Evolutionary conservation across 2,113 vertebrate species (phyloP).

Genomic region (Vireo altiloquus): DNA sequence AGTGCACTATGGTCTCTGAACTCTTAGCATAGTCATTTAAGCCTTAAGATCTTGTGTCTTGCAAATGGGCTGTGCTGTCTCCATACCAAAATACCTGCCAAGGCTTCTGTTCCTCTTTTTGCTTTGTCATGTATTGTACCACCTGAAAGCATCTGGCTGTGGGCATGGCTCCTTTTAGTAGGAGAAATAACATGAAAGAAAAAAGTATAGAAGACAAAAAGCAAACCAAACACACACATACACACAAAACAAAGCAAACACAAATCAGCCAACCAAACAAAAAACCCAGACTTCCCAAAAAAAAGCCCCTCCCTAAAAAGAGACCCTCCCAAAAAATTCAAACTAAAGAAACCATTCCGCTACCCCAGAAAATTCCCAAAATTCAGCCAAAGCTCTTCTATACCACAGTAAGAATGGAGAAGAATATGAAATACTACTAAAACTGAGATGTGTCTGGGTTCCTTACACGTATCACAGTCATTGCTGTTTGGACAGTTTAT

Average conservation of each 20-base stretch:
- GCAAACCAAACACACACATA: background rate
- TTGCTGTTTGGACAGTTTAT: background rate
- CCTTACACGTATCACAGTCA: background rate
- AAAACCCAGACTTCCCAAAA: no score
- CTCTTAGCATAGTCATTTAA: background rate
- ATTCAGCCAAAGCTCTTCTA: background rate
- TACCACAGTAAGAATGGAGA: background rate
- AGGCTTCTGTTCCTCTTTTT: background rate
- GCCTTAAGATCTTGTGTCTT: background rate
- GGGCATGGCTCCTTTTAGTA: background rate
- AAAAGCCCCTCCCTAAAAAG: no score
- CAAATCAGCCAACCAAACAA: background rate
- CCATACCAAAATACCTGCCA: background rate
- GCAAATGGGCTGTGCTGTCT: background rate
- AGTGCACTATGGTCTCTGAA: background rate
- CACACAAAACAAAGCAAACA: background rate
- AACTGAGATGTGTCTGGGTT: background rate
- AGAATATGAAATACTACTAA: background rate
- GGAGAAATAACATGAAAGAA: background rate
- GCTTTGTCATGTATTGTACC: background rate
- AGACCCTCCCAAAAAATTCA: background rate
- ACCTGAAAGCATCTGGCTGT: background rate
- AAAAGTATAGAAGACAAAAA: background rate
- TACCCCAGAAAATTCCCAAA: background rate
- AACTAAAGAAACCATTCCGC: accelerated